Conservation (phyloP, 2,113 vertebrate species). For the Galbula dea region DNA sequence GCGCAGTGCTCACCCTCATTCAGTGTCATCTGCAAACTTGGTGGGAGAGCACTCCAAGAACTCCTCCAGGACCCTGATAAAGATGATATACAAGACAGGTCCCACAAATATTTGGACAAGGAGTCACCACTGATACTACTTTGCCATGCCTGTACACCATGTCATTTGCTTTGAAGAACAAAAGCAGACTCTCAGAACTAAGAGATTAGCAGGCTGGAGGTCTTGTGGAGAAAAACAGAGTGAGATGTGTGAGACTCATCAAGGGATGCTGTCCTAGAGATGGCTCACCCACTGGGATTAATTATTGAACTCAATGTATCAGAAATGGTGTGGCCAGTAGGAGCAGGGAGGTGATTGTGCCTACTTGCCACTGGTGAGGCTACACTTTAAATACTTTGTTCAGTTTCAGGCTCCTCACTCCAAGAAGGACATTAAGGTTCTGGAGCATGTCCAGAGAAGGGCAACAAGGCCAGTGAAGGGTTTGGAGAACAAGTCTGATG, state of each 20-base stretch:
- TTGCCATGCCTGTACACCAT: rapidly evolving
- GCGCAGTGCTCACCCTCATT: not conserved
- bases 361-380: too few species aligned
- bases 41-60: not conserved
- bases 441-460: too few species aligned
- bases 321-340: too few species aligned
- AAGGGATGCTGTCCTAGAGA: not conserved
- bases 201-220: not conserved
- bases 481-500: too few species aligned
- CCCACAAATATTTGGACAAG: not conserved
- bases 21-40: not conserved
- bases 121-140: not conserved
- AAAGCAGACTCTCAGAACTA: not conserved
- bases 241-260: rapidly evolving
- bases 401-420: not conserved
- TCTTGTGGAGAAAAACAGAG: not conserved
- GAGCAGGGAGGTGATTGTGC: too few species aligned
- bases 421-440: too few species aligned
- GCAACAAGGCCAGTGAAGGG: too few species aligned
- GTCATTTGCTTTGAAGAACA: not conserved
- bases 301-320: too few species aligned
- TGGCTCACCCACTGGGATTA: not conserved
- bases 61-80: not conserved
- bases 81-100: not conserved
- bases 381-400: too few species aligned